Evolutionary conservation across 2,113 vertebrate species (phyloP).

Genomic region (Chamaea fasciata): DNA sequence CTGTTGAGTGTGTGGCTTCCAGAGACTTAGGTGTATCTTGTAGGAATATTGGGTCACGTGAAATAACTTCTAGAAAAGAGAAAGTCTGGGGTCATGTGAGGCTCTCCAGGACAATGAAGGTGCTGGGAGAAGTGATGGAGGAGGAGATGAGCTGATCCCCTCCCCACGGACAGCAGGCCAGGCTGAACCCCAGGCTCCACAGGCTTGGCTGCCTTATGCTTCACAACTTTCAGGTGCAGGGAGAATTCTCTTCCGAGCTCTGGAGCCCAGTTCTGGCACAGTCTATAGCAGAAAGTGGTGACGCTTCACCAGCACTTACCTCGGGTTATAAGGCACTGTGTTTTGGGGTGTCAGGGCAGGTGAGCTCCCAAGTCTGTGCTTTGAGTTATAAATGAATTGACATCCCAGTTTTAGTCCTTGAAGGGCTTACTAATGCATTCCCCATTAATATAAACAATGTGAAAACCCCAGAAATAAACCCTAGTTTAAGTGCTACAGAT

Average conservation of each 20-base stretch:
- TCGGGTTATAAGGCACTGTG: fast-evolving
- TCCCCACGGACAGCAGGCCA: not conserved
- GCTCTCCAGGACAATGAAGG: not conserved
- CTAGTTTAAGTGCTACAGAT: not conserved
- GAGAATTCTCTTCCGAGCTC: not conserved
- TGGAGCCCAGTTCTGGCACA: not conserved
- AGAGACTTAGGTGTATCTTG: fast-evolving
- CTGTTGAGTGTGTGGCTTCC: not conserved
- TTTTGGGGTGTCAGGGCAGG: not conserved
- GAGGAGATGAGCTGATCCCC: not conserved
- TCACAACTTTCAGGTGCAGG: fast-evolving
- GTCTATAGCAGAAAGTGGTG: not conserved
- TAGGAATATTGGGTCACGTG: not conserved
- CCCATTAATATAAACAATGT: fast-evolving
- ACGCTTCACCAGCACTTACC: not conserved
- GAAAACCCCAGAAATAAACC: not conserved
- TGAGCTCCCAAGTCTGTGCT: not conserved
- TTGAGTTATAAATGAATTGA: not conserved
- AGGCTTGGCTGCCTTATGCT: not conserved
- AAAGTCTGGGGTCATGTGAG: not conserved
- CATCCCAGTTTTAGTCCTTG: not conserved
- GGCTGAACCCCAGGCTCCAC: not conserved
- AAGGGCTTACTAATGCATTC: not conserved
- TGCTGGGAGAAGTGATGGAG: not conserved
- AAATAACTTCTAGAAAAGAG: not conserved